A percentile compares a stretch with the other conserved stretches of the same genome.
These are phyloP conservation scores for Coenonympha arcania DNA, from an alignment of 2,888 invertebrate species.

Conservation along the genomic window DNA sequence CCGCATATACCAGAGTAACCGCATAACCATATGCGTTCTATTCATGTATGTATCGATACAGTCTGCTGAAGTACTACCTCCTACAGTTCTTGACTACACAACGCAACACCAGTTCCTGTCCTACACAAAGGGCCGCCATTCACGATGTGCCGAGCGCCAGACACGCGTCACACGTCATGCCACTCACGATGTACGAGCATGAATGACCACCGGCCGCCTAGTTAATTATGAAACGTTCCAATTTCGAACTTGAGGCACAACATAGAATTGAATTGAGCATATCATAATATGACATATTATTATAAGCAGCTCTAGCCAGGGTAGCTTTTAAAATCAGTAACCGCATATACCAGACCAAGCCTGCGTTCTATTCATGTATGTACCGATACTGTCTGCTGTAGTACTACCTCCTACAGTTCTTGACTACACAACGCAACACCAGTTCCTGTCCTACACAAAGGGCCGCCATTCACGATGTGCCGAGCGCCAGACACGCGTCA, in stretches of 20 bases:
- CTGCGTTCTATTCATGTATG: slow-evolving; percentile 21
- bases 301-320: too few relatives aligned
- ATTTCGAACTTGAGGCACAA: slow-evolving; percentile 11
- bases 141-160: slow-evolving; percentile 30
- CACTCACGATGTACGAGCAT: slow-evolving; percentile 25
- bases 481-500: slow-evolving; percentile 31
- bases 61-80: too few relatives aligned
- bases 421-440: too few relatives aligned
- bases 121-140: slow-evolving; percentile 31
- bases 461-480: slow-evolving; percentile 31
- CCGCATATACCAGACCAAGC: slow-evolving; percentile 21
- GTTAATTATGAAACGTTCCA: slow-evolving; percentile 22
- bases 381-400: slow-evolving; percentile 27
- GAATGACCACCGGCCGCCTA: slow-evolving; percentile 24
- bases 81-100: too few relatives aligned
- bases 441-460: slow-evolving; percentile 33
- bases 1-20: slow-evolving; percentile 22
- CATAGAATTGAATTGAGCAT: slow-evolving; percentile 3
- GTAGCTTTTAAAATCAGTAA: too few relatives aligned
- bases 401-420: too few relatives aligned
- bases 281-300: too few relatives aligned
- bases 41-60: slow-evolving; percentile 27
- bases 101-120: slow-evolving; percentile 33
- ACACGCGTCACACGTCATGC: slow-evolving; percentile 31
- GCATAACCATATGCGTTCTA: too few relatives aligned